Conservation (phyloP, 1,140 invertebrate species). For the Hetaerina americana region DNA sequence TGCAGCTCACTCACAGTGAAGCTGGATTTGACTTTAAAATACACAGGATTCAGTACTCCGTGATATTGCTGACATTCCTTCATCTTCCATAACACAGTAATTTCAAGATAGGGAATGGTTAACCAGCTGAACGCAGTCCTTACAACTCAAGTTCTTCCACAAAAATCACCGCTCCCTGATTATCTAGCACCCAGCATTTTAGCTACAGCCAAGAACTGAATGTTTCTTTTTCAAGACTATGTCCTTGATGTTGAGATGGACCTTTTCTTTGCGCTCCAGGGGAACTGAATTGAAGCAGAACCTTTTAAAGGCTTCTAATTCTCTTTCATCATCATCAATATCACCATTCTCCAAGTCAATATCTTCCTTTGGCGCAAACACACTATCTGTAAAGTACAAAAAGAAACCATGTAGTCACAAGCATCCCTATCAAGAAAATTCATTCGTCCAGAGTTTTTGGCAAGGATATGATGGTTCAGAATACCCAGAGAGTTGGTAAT, state of each 20-base stretch:
- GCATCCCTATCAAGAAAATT: too few relatives aligned
- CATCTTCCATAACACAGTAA: background rate
- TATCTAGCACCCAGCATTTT: too few relatives aligned
- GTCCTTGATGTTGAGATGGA: constrained; percentile 59
- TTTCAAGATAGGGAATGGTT: background rate
- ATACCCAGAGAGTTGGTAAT: too few relatives aligned
- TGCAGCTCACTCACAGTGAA: background rate
- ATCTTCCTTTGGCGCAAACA: constrained; percentile 56
- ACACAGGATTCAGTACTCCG: background rate
- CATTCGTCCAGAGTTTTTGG: background rate
- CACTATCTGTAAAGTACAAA: constrained; percentile 48
- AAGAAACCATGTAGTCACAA: too few relatives aligned
- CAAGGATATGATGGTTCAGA: too few relatives aligned
- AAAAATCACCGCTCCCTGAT: too few relatives aligned
- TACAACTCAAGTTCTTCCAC: background rate
- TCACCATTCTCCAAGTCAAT: constrained; percentile 59
- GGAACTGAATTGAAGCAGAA: constrained; percentile 62
- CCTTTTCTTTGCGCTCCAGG: constrained; percentile 51
- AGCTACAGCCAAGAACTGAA: constrained; percentile 19
- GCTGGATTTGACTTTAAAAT: background rate
- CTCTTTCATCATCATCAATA: constrained; percentile 58
- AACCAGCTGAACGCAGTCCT: background rate
- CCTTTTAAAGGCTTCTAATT: constrained; percentile 65
- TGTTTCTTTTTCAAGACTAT: constrained; percentile 52
- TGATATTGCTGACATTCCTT: background rate